Percentiles rank a stretch among this genome's conserved stretches.
These are phyloP conservation scores for Sylvietta virens DNA, from an alignment of 2,113 vertebrate genomes.

Conservation along the genomic window DNA sequence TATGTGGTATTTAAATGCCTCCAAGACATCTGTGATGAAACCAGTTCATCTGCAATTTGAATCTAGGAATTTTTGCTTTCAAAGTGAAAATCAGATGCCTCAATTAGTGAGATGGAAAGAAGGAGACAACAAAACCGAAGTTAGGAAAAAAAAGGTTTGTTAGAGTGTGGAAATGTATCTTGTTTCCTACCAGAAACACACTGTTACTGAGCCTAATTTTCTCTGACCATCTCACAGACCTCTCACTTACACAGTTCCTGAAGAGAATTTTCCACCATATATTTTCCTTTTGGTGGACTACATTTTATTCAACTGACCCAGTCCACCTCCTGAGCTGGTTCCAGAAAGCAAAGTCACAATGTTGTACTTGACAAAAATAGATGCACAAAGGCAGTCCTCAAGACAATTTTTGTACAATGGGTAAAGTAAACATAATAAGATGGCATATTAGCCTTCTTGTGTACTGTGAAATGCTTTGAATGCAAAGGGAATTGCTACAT, in stretches of 20 bases:
- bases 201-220: background rate
- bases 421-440: background rate
- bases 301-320: background rate
- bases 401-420: background rate
- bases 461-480: background rate
- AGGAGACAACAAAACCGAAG: background rate
- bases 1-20: background rate
- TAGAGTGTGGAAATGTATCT: background rate
- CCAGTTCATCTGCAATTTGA: background rate
- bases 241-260: background rate
- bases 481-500: background rate
- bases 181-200: background rate
- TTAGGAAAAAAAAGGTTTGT: background rate
- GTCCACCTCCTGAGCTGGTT: background rate
- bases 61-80: background rate
- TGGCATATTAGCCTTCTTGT: background rate
- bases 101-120: background rate
- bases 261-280: background rate
- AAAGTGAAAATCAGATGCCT: background rate
- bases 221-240: background rate
- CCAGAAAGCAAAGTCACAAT: background rate
- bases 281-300: background rate
- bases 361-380: background rate
- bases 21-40: background rate
- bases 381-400: background rate